Conservation (phyloP, 2,797 vertebrate species). For the Choloepus didactylus region DNA sequence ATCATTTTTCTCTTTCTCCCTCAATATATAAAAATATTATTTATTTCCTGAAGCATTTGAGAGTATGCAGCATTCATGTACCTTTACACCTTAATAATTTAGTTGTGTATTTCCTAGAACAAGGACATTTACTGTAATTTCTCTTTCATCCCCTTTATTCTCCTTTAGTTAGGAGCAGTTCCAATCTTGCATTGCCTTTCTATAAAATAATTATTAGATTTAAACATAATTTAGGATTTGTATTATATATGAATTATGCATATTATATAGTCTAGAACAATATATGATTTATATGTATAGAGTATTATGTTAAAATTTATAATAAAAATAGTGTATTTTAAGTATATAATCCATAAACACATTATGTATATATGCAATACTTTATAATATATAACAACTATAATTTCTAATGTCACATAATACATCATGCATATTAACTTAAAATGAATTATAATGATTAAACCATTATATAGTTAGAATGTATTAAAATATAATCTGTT, state of each 20-base stretch:
- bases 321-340: constrained; percentile 15
- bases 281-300: not conserved
- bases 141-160: not conserved
- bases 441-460: not conserved
- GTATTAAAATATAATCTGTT: not conserved
- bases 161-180: constrained; percentile 35
- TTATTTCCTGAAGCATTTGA: constrained; percentile 50
- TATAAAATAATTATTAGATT: constrained; percentile 36
- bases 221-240: not conserved
- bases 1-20: not conserved
- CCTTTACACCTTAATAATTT: constrained; percentile 35
- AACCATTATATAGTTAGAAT: not conserved
- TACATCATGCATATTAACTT: not conserved
- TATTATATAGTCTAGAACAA: not conserved
- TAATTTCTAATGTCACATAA: not conserved
- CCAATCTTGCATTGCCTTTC: constrained; percentile 6
- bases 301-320: constrained; percentile 5
- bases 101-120: constrained; percentile 22
- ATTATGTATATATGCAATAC: not conserved
- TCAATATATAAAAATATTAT: constrained; percentile 5
- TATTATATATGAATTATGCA: not conserved
- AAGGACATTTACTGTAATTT: not conserved
- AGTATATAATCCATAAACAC: not conserved
- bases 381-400: not conserved
- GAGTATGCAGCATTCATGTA: not conserved